Base-by-base conservation (phyloP, 2,888 invertebrate genomes). In the Lasioglossum lativentre region DNA sequence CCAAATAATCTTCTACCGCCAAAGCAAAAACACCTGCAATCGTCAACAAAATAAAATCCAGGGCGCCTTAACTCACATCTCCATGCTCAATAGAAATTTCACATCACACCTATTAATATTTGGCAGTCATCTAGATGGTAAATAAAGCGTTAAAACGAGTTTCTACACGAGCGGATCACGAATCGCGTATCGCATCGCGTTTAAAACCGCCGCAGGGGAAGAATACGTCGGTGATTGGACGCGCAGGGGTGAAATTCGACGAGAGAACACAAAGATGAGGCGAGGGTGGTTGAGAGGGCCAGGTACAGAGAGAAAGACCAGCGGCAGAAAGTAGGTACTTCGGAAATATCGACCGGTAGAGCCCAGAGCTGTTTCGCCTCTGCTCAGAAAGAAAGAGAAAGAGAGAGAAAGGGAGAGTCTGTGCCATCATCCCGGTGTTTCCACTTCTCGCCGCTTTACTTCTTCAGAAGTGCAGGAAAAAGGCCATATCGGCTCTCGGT, bases 321-420 rank as follows among this genome's bases (percentile, higher is more conserved):
- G 87, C 87, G 89, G 89, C 88, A 90, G 92, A 93, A 94, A 94
- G 94, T 94, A 93, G 94, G 93, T 90, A 94, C 94, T 94, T 93
- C 85, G 92, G 92, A 63, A 92, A 92, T 94, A 94, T 94, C 94
- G 94, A 94, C 93, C 93, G 90, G 34, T 3, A 30, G 91, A 83
- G 89, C 88, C 89, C 88, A 92, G 93, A 30, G 59, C 14, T 27
- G 59, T 63, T 92, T 92, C 91, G 91, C 90, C 90, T 16, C 89
- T 52, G 52, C 23, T 23, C 2, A n/a, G 23, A 52, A n/a, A 10
- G 23, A 10, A n/a, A 52, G 52, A 3, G 23, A 8, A n/a, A 8
- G 23, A 52, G 23, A 8, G 47, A 23, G 47, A 5, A 4, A 16
- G 19, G 8, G 47, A 83, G 90, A 91, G 92, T 90, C 91, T 92